These are phyloP conservation scores for Trichomalopsis sarcophagae DNA, from an alignment of 1,140 invertebrate species.

Conservation along the genomic window DNA sequence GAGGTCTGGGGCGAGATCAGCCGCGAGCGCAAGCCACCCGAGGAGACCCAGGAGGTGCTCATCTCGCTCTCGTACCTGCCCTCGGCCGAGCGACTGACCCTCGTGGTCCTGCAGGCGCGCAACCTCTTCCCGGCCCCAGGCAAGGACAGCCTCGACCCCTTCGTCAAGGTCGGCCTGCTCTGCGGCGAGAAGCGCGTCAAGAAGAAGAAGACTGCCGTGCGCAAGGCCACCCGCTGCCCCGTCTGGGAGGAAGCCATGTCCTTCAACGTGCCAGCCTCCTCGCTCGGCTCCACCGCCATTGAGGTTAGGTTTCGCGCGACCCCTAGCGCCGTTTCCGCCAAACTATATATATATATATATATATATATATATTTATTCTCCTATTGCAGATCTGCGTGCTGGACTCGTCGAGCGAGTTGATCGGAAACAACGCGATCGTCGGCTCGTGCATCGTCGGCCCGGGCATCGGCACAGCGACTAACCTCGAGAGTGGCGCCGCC, in stretches of 20 bases:
- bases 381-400: constrained; percentile 78
- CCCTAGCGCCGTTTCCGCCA: neutral
- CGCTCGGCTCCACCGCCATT: constrained; percentile 82
- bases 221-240: constrained; percentile 90
- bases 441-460: constrained; percentile 84
- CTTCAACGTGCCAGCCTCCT: constrained; percentile 87
- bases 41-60: constrained; percentile 87
- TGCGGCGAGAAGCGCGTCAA: constrained; percentile 91
- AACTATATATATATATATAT: too few relatives aligned
- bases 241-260: constrained; percentile 96
- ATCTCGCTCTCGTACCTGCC: constrained; percentile 90
- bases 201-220: constrained; percentile 92
- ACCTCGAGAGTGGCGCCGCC: constrained; percentile 56
- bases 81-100: constrained; percentile 88
- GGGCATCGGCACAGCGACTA: constrained; percentile 76
- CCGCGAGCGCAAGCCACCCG: constrained; percentile 84
- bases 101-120: constrained; percentile 88
- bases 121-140: constrained; percentile 83
- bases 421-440: constrained; percentile 82
- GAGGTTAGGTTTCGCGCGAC: constrained; percentile 77
- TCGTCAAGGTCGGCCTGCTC: constrained; percentile 92
- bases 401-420: constrained; percentile 79
- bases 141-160: constrained; percentile 82
- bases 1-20: constrained; percentile 88
- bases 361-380: too few relatives aligned